These are phyloP conservation scores for Tubulanus polymorphus DNA, from an alignment of 2,888 invertebrate species.

Conservation along the genomic window DNA sequence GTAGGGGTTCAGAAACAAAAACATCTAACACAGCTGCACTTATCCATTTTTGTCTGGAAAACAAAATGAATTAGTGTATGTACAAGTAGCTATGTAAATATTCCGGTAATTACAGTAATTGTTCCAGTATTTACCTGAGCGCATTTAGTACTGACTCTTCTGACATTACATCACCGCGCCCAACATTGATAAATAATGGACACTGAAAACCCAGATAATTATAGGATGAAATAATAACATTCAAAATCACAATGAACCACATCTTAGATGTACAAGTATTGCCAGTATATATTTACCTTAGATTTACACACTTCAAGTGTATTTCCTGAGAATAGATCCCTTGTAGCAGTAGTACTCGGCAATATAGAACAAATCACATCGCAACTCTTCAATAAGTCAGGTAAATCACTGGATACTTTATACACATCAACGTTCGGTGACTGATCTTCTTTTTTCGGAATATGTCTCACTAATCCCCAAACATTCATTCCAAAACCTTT, in stretches of 20 bases:
- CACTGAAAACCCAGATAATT: conserved; percentile 29
- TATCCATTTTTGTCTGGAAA: conserved; percentile 56
- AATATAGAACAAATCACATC: conserved; percentile 61
- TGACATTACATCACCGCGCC: conserved; percentile 59
- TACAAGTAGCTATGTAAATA: neutral
- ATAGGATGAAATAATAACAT: neutral
- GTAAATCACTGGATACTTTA: conserved; percentile 35
- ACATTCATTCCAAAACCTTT: conserved; percentile 55
- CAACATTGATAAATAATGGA: conserved; percentile 61
- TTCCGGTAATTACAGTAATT: neutral
- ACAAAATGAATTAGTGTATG: neutral
- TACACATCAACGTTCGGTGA: neutral
- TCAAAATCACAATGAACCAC: neutral
- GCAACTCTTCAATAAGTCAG: conserved; percentile 45
- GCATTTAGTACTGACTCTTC: conserved; percentile 58
- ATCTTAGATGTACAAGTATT: neutral
- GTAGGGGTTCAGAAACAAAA: conserved; percentile 59
- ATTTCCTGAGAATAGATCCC: conserved; percentile 56
- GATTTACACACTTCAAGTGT: conserved; percentile 56
- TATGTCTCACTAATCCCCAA: conserved; percentile 48
- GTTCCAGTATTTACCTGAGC: conserved; percentile 46
- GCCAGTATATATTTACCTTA: conserved; percentile 25
- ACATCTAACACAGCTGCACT: conserved; percentile 61
- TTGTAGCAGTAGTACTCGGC: conserved; percentile 58
- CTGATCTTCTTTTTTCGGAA: neutral